Evolutionary conservation across 1,140 invertebrate genomes (phyloP).

Genomic region (Heliconius himera): DNA sequence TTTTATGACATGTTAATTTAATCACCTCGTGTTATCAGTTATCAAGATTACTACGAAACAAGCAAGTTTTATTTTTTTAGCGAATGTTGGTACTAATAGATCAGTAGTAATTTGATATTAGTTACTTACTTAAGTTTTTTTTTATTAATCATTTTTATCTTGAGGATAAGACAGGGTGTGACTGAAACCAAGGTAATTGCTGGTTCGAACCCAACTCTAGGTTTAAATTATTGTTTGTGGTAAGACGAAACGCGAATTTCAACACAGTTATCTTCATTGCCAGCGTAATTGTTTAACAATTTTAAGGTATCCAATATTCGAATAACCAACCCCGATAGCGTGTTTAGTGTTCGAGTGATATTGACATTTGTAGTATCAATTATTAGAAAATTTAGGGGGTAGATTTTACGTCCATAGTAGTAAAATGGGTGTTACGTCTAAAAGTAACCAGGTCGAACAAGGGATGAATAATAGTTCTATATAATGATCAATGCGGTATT

Average conservation of each 20-base stretch:
- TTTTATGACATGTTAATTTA: constrained; percentile 69
- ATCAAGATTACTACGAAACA: neutral
- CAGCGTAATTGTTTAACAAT: neutral
- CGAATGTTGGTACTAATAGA: neutral
- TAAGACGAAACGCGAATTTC: no score
- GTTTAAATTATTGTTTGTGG: no score
- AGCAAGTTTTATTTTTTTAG: neutral
- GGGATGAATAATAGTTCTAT: constrained; percentile 51
- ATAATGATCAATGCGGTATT: constrained; percentile 58
- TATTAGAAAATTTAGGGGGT: constrained; percentile 60
- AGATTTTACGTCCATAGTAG: constrained; percentile 47
- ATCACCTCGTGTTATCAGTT: constrained; percentile 42
- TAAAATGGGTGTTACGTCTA: constrained; percentile 50
- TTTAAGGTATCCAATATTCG: neutral
- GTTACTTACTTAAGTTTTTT: neutral
- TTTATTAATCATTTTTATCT: no score
- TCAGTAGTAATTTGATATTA: neutral
- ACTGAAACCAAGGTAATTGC: no score
- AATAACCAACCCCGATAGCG: constrained; percentile 36
- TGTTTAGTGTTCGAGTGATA: constrained; percentile 64
- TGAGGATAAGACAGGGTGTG: no score
- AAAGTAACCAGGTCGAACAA: constrained; percentile 37
- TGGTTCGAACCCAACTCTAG: no score
- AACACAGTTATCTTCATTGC: no score
- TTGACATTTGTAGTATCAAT: constrained; percentile 72